Conservation (phyloP, 2,797 vertebrate species). For the Pelodytes ibericus region DNA sequence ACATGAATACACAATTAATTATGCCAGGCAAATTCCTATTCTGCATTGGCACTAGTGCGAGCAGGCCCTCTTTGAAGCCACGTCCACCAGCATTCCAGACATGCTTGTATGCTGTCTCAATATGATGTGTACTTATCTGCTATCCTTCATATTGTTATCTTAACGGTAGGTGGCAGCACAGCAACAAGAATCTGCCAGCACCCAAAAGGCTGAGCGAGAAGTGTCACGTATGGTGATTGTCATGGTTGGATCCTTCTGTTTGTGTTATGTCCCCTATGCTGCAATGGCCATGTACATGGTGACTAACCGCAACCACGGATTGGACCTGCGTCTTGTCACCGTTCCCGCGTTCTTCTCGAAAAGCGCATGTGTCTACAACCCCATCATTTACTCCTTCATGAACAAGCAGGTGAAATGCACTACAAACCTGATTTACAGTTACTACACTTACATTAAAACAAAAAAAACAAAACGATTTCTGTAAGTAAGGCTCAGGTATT, state of each 20-base stretch:
- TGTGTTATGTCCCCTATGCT: conserved; percentile 82
- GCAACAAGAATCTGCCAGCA: conserved; percentile 82
- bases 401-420: conserved; percentile 81
- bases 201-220: conserved; percentile 84
- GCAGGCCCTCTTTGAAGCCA: too few relatives aligned
- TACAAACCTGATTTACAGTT: neutral
- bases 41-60: too few relatives aligned
- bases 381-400: conserved; percentile 78
- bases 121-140: too few relatives aligned
- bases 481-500: too few relatives aligned
- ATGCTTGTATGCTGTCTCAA: too few relatives aligned
- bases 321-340: conserved; percentile 77
- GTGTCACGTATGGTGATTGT: conserved; percentile 84
- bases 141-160: too few relatives aligned
- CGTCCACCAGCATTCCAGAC: too few relatives aligned
- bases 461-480: too few relatives aligned
- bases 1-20: too few relatives aligned
- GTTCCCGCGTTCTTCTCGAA: conserved; percentile 86
- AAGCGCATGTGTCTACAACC: conserved; percentile 81
- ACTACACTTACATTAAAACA: too few relatives aligned
- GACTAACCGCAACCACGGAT: conserved; percentile 75
- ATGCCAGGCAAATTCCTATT: too few relatives aligned
- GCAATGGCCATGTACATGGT: conserved; percentile 81
- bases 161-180: conserved; percentile 76
- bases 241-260: conserved; percentile 82